phyloP scores from a whole-genome alignment of 2,113 vertebrate species.

The Scomber japonicus region DNA sequence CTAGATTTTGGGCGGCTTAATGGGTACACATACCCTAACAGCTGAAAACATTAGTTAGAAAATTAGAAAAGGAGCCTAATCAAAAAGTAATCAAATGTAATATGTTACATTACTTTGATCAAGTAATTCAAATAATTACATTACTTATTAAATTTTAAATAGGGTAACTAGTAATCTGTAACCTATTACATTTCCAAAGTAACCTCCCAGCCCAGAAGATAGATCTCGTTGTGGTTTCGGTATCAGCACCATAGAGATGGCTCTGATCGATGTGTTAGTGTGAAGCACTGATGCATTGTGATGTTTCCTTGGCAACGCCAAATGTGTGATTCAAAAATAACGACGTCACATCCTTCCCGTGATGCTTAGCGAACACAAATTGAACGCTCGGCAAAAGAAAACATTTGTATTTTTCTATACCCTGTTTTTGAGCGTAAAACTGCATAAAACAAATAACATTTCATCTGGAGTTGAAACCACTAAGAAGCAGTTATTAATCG shows the following conservation, averaged over 20 bases:
- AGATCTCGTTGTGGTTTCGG: background rate
- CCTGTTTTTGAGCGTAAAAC: conserved; percentile 29
- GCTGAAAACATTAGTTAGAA: no score
- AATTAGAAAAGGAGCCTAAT: no score
- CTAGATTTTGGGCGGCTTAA: no score
- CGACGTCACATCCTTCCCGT: conserved; percentile 85
- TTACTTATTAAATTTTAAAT: no score
- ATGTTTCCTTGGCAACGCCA: conserved; percentile 83
- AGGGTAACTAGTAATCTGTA: no score
- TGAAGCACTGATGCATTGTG: background rate
- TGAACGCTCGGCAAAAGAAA: conserved; percentile 67
- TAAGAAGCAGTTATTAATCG: background rate
- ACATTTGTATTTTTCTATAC: conserved; percentile 50
- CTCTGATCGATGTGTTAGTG: background rate
- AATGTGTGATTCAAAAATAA: conserved; percentile 86
- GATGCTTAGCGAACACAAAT: conserved; percentile 74
- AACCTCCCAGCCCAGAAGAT: no score
- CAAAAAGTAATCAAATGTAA: no score
- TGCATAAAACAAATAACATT: background rate
- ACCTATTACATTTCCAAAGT: no score
- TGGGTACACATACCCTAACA: no score
- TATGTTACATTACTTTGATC: no score
- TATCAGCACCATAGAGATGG: no score
- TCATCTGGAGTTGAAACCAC: background rate
- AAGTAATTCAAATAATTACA: no score